phyloP scores from a whole-genome alignment of 2,888 invertebrate species.

The Drosophila ezoana region DNA sequence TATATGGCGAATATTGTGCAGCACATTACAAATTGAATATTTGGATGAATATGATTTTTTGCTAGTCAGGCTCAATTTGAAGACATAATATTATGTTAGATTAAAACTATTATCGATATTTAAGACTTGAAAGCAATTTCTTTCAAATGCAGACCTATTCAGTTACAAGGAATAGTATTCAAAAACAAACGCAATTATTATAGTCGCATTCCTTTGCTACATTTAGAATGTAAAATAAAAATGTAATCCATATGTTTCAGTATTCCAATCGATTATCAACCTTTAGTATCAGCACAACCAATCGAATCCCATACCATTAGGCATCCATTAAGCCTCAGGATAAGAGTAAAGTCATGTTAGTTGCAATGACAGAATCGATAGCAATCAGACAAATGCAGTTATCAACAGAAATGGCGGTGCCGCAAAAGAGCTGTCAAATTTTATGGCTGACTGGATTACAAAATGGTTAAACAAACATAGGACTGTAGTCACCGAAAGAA shows the following conservation, averaged over 20 bases:
- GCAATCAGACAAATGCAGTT: conserved; percentile 46
- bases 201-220: not conserved
- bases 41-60: too few species aligned
- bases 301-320: not conserved
- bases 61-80: too few species aligned
- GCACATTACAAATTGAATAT: too few species aligned
- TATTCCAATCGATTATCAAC: conserved; percentile 9
- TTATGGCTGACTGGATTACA: conserved; percentile 41
- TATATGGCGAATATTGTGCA: too few species aligned
- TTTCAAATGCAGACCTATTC: too few species aligned
- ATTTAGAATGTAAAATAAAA: not conserved
- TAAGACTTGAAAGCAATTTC: too few species aligned
- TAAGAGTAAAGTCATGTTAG: conserved; percentile 63
- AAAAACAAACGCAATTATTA: not conserved
- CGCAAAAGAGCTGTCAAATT: conserved; percentile 45
- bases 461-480: conserved; percentile 42
- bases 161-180: too few species aligned
- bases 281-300: conserved; percentile 2
- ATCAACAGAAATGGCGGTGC: conserved; percentile 36
- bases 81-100: too few species aligned
- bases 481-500: conserved; percentile 15
- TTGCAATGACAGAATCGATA: conserved; percentile 11
- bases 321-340: conserved; percentile 44
- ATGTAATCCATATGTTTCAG: not conserved
- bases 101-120: too few species aligned